Percentiles rank a stretch among this genome's conserved stretches.
Evolutionary conservation across 2,797 vertebrate species (phyloP).

Genomic region (Scolopax rusticola): DNA sequence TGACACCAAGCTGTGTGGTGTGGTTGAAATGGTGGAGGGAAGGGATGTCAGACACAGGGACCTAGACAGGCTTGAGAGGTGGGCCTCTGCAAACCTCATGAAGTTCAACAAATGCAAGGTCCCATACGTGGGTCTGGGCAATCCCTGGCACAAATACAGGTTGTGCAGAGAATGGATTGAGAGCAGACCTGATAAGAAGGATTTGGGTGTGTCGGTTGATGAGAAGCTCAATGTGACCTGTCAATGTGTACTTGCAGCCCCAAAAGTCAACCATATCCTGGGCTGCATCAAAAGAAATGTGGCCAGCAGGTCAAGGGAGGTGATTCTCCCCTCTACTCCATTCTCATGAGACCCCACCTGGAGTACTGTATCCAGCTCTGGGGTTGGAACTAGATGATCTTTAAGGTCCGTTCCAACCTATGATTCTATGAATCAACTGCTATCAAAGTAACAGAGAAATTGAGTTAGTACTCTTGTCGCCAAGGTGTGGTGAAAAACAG

Average conservation of each 20-base stretch:
- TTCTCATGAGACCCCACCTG: neutral
- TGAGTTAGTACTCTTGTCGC: neutral
- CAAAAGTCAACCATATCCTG: neutral
- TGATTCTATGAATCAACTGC: neutral
- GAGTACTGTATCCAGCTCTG: neutral
- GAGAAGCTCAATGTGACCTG: neutral
- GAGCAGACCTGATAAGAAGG: neutral
- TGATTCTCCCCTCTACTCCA: neutral
- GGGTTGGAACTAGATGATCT: neutral
- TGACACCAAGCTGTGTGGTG: neutral
- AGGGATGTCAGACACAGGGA: neutral
- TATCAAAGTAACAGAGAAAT: neutral
- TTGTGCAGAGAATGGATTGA: neutral
- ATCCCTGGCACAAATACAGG: neutral
- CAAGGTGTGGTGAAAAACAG: neutral
- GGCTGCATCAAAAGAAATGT: neutral
- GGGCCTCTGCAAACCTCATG: neutral
- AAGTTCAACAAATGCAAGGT: neutral
- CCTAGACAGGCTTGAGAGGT: neutral
- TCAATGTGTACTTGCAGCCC: neutral
- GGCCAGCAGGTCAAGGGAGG: neutral
- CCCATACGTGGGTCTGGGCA: neutral
- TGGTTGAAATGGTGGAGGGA: neutral
- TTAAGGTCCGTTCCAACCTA: neutral
- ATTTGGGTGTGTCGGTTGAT: neutral